Percentiles rank a stretch among this genome's conserved stretches.
phyloP scores from a whole-genome alignment of 2,888 invertebrate species.

The Rhopalosiphum nymphaeae region DNA sequence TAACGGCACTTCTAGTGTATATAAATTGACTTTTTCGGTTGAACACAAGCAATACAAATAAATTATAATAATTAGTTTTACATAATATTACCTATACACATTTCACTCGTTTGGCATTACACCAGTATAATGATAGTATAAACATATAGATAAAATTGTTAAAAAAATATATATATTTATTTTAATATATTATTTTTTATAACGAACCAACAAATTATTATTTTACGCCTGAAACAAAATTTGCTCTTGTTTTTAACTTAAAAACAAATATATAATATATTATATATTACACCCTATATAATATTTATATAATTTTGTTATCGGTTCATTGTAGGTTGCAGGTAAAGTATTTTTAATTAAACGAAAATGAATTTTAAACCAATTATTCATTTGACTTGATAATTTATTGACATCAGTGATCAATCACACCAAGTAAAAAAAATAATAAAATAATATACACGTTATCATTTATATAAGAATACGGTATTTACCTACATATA shows the following conservation, averaged over 20 bases:
- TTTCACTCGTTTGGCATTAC: slow-evolving; percentile 50
- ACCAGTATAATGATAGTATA: slow-evolving; percentile 13
- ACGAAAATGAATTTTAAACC: background rate
- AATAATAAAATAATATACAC: background rate
- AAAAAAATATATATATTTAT: background rate
- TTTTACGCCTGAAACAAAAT: slow-evolving; percentile 18
- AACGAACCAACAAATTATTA: background rate
- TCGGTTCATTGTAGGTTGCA: slow-evolving; percentile 40
- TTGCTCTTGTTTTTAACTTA: slow-evolving; percentile 36
- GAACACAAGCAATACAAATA: slow-evolving; percentile 15
- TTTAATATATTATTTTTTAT: background rate
- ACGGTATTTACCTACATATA: background rate
- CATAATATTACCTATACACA: slow-evolving; percentile 16
- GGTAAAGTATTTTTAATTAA: slow-evolving; percentile 47
- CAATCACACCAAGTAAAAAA: background rate
- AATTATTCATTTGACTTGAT: background rate
- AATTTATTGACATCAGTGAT: background rate
- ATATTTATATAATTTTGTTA: slow-evolving; percentile 34
- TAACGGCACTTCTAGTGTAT: slow-evolving; percentile 18
- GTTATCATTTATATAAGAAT: background rate
- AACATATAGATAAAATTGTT: background rate
- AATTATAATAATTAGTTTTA: background rate
- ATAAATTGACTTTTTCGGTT: slow-evolving; percentile 7
- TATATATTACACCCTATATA: background rate
- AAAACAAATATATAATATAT: slow-evolving; percentile 16